These are phyloP conservation scores for Autographa gamma DNA, from an alignment of 2,888 invertebrate species.

Conservation along the genomic window DNA sequence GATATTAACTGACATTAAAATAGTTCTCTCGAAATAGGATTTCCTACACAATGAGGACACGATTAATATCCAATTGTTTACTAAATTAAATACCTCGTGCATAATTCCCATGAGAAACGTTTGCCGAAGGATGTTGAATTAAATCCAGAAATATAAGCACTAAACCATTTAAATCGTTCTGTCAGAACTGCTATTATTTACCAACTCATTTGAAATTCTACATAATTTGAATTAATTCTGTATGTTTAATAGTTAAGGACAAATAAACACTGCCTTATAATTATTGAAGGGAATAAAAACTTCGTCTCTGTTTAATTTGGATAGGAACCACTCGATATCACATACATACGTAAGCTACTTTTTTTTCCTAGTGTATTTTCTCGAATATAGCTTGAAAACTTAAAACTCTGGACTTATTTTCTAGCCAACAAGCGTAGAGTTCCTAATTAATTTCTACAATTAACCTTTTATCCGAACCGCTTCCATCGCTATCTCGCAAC, in stretches of 20 bases:
- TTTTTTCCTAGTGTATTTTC: too few relatives aligned
- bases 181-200: slow-evolving; percentile 17
- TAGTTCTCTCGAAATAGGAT: slow-evolving; percentile 36
- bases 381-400: too few relatives aligned
- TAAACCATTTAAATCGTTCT: slow-evolving; percentile 17
- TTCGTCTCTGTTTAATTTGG: too few relatives aligned
- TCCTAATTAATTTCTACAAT: slow-evolving; percentile 42
- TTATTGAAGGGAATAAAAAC: too few relatives aligned
- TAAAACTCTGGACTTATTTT: neutral
- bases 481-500: slow-evolving; percentile 47
- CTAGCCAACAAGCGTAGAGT: slow-evolving; percentile 23
- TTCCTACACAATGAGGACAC: slow-evolving; percentile 28
- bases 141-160: slow-evolving; percentile 25
- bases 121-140: slow-evolving; percentile 21
- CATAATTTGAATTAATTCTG: slow-evolving; percentile 11
- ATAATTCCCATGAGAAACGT: slow-evolving; percentile 15
- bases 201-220: slow-evolving; percentile 31
- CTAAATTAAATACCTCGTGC: slow-evolving; percentile 17
- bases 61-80: slow-evolving; percentile 44
- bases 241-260: too few relatives aligned
- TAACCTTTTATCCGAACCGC: slow-evolving; percentile 44
- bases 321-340: too few relatives aligned
- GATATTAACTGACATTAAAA: slow-evolving; percentile 32
- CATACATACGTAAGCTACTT: too few relatives aligned
- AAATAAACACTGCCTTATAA: too few relatives aligned